A percentile compares a stretch with the other conserved stretches of the same genome.
These are phyloP conservation scores for Platyura marginata DNA, from an alignment of 1,140 invertebrate species.

Conservation along the genomic window DNA sequence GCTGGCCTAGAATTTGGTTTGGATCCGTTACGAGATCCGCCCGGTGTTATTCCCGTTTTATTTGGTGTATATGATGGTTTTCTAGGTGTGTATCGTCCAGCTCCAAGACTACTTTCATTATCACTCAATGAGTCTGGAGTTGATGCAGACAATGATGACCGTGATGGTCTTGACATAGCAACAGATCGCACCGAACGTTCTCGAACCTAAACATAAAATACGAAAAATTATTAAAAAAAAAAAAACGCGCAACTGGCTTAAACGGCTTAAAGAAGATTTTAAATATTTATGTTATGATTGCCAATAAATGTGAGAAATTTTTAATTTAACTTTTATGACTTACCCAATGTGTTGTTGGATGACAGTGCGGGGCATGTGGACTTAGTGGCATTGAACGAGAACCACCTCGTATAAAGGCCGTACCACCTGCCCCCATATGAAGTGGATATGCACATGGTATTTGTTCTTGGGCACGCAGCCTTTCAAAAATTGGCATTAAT, in stretches of 20 bases:
- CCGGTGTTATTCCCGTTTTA: constrained; percentile 34
- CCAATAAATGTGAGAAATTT: no score
- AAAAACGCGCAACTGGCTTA: no score
- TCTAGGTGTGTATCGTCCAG: constrained; percentile 31
- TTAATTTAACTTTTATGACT: no score
- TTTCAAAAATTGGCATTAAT: constrained; percentile 85
- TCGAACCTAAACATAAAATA: constrained; percentile 46
- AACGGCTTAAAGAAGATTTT: no score
- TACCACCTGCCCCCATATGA: constrained; percentile 44
- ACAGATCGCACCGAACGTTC: constrained; percentile 71
- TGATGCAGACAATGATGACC: constrained; percentile 57
- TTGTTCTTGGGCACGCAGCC: constrained; percentile 69
- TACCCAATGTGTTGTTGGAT: constrained; percentile 50
- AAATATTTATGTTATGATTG: no score
- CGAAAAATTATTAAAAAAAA: no score
- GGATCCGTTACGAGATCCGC: constrained; percentile 48
- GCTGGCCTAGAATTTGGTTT: constrained; percentile 59
- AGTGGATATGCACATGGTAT: constrained; percentile 72
- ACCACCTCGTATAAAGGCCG: constrained; percentile 24
- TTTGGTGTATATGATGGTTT: constrained; percentile 38
- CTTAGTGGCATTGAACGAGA: constrained; percentile 23
- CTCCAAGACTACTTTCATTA: constrained; percentile 51
- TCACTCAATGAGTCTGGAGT: constrained; percentile 76
- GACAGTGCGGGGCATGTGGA: constrained; percentile 25
- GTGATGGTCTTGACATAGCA: constrained; percentile 54